These are phyloP conservation scores for Lipophrys pholis DNA, from an alignment of 2,113 vertebrate species.

Conservation along the genomic window DNA sequence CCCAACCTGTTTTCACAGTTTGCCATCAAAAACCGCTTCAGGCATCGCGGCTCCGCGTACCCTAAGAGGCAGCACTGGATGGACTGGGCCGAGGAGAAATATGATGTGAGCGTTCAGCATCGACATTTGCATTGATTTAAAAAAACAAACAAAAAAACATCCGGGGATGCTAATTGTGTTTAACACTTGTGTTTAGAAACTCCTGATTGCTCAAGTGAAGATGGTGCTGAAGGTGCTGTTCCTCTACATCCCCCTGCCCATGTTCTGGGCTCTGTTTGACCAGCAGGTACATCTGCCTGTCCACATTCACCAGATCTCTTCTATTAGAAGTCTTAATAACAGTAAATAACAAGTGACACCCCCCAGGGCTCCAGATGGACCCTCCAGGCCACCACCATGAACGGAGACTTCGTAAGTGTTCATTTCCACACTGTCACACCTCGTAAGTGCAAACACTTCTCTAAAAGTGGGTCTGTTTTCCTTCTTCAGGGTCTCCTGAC, in stretches of 20 bases:
- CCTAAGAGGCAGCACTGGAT: constrained; percentile 93
- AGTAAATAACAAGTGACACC: neutral
- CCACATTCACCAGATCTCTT: too few relatives aligned
- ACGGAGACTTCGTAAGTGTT: constrained; percentile 90
- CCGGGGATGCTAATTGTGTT: neutral
- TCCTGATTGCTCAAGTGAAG: constrained; percentile 91
- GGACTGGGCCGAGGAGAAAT: constrained; percentile 96
- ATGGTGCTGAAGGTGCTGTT: constrained; percentile 94
- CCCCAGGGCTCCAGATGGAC: constrained; percentile 96
- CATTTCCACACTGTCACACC: neutral
- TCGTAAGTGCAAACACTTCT: too few relatives aligned
- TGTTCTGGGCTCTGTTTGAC: constrained; percentile 99
- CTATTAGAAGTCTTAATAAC: neutral
- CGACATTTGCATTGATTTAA: too few relatives aligned
- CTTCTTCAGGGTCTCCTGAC: constrained; percentile 83
- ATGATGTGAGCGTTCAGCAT: constrained; percentile 80
- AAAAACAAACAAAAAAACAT: neutral
- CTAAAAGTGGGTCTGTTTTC: neutral
- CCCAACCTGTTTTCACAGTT: constrained; percentile 82
- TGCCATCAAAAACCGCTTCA: constrained; percentile 90
- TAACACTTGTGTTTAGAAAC: constrained; percentile 82
- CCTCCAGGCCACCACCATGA: constrained; percentile 93
- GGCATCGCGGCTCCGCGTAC: constrained; percentile 80
- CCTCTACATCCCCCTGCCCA: constrained; percentile 96
- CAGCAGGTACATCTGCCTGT: constrained; percentile 88